Evolutionary conservation across 2,797 vertebrate genomes (phyloP), one percentile per base, ranked within the genome.

Genomic region (Pangasius macronema): DNA sequence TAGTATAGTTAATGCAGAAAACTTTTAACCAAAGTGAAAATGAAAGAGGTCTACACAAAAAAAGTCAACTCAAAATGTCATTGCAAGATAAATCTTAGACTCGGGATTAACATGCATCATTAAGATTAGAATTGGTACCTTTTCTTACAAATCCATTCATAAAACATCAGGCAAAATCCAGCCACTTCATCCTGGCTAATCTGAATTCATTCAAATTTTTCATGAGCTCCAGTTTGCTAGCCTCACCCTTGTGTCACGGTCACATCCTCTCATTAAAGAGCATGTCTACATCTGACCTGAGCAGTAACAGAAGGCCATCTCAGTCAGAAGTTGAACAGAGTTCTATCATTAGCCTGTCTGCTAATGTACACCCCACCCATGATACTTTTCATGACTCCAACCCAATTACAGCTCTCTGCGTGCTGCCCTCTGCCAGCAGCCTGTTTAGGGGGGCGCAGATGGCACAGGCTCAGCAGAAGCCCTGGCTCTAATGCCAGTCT

Each of bases 371-470:
- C 57, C 85, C 87, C 65, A 51, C 81, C 87, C 82, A 46, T 83
- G 83, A 51, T 83, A 84, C 87, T 67, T 67, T 87, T 89, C 86
- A 86, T 61, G 46, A 82, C 86, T 90, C 87, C 81, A 91, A 90
- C 86, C 90, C 89, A 90, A 90, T 91, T 91, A 91, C 85, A 89
- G 87, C 87, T 87, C 89, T 87, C 89, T 90, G 90, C 89, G 9
- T 91, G 90, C 85, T 86, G 77, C 89, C 89, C 87, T 53, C 82
- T 91, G 86, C 82, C 87, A 91, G 86, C 86, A 88, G 90, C 89
- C 87, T 91, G 86, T 87, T 90, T 85, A 82, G 86, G 79, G 87
- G 84, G 82, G 59, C 51, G 63, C 90, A 91, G 90, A 91, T 91
- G 90, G 89, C 87, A 83, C 86, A 86, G 90, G 86, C 89, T 85